These are phyloP conservation scores for Elachura formosa DNA, from an alignment of 2,113 vertebrate species.

Conservation along the genomic window DNA sequence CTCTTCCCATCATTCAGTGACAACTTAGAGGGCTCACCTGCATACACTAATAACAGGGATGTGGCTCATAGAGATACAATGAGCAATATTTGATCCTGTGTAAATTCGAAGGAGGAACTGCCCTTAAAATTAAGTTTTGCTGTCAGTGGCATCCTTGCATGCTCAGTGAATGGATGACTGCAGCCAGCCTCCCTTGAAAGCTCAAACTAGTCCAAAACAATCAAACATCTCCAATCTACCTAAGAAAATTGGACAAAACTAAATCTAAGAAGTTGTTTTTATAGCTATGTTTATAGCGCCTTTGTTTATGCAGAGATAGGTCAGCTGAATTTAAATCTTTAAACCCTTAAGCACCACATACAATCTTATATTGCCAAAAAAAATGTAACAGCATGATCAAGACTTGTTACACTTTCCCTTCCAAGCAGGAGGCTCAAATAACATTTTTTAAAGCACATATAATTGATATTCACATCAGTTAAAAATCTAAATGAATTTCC, in stretches of 20 bases:
- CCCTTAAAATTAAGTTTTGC: neutral
- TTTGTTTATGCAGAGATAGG: neutral
- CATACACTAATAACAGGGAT: neutral
- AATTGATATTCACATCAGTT: constrained; percentile 34
- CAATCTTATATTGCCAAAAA: neutral
- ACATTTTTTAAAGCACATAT: neutral
- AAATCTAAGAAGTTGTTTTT: neutral
- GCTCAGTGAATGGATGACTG: neutral
- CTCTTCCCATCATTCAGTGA: neutral
- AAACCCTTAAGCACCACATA: neutral
- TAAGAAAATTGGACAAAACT: neutral
- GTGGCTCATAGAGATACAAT: neutral
- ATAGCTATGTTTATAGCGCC: neutral
- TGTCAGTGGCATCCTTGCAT: neutral
- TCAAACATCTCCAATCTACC: neutral
- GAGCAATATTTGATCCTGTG: neutral
- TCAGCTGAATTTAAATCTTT: constrained; percentile 33
- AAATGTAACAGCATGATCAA: neutral
- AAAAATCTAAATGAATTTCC: constrained; percentile 44
- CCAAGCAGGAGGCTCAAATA: neutral
- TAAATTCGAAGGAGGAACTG: neutral
- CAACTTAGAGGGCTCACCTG: neutral
- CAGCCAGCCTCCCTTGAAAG: neutral
- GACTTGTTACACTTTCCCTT: neutral
- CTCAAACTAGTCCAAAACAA: neutral